Evolutionary conservation across 2,113 vertebrate species (phyloP).

Genomic region (Pterocles gutturalis): DNA sequence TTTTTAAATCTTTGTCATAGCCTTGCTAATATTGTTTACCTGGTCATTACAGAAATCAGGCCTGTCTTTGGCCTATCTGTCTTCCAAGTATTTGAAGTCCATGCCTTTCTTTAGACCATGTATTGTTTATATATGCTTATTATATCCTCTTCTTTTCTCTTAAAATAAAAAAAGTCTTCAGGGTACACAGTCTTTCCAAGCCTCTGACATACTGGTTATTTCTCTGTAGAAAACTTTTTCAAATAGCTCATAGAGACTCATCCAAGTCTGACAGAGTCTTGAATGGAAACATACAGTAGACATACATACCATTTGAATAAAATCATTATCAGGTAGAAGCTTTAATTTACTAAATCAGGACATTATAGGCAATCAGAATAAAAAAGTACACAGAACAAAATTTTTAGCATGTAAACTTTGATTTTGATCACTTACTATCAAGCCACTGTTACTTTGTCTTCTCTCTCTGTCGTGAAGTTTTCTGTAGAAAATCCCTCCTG

Average conservation of each 20-base stretch:
- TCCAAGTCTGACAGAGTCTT: neutral
- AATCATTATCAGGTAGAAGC: neutral
- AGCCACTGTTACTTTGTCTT: slow-evolving; percentile 88
- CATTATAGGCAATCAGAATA: neutral
- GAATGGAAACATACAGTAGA: neutral
- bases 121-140: neutral
- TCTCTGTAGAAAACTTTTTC: neutral
- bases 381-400: neutral
- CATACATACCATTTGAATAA: neutral
- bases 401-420: neutral
- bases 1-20: neutral
- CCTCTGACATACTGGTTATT: neutral
- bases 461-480: slow-evolving; percentile 87
- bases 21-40: neutral
- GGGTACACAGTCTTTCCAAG: neutral
- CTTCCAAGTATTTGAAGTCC: neutral
- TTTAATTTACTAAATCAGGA: neutral
- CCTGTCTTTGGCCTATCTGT: neutral
- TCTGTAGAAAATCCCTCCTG: slow-evolving; percentile 97
- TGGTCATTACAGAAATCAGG: neutral
- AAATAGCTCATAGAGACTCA: neutral
- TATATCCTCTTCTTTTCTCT: neutral
- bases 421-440: slow-evolving; percentile 90
- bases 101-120: neutral
- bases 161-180: neutral